Conservation (phyloP, 2,113 vertebrate species). For the Cisticola juncidis region DNA sequence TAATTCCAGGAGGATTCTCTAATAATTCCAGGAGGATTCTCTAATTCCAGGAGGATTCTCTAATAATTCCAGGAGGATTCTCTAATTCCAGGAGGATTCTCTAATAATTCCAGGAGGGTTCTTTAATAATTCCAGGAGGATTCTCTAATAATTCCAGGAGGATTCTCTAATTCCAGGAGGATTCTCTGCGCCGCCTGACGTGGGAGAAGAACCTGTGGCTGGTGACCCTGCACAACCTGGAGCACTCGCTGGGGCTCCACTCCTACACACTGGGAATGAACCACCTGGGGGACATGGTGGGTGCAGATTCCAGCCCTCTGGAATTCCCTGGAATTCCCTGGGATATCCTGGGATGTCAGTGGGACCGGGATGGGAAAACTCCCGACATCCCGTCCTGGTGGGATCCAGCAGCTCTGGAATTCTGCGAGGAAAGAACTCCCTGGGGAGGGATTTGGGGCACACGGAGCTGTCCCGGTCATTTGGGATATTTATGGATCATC, state of each 20-base stretch:
- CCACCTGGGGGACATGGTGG: constrained; percentile 86
- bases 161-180: constrained; percentile 52
- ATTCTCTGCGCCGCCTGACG: constrained; percentile 60
- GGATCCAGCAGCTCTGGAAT: background rate
- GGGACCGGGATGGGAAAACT: background rate
- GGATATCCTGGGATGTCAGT: accelerated
- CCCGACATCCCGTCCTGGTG: accelerated
- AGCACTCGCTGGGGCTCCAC: constrained; percentile 76
- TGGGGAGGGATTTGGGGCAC: accelerated
- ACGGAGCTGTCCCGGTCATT: accelerated
- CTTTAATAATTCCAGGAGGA: no score
- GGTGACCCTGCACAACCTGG: constrained; percentile 81
- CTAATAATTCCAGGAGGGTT: no score
- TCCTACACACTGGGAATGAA: constrained; percentile 83
- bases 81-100: background rate
- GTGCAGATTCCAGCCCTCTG: background rate
- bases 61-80: no score
- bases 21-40: no score
- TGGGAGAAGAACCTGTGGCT: constrained; percentile 83
- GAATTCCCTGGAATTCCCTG: no score
- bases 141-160: no score
- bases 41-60: constrained; percentile 57
- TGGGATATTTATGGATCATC: background rate
- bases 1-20: no score
- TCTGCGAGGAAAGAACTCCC: background rate